Evolutionary conservation across 2,797 vertebrate species (phyloP).

Genomic region (Sarcoramphus papa): DNA sequence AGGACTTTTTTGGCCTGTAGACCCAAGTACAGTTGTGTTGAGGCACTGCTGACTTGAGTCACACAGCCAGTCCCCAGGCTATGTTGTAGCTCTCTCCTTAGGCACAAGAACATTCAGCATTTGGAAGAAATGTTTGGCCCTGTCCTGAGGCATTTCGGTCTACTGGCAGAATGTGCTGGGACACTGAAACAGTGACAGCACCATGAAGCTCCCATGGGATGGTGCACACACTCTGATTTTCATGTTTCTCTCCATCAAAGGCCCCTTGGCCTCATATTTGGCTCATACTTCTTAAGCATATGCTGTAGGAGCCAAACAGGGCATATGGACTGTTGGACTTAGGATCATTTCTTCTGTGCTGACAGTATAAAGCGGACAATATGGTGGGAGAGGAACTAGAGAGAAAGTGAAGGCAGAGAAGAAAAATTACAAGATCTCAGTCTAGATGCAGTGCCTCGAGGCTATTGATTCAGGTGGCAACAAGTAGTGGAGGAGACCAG

Average conservation of each 20-base stretch:
- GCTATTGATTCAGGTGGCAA: not conserved
- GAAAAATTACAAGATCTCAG: not conserved
- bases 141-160: not conserved
- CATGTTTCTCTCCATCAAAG: not conserved
- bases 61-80: not conserved
- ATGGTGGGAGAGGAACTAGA: not conserved
- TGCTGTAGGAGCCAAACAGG: not conserved
- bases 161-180: not conserved
- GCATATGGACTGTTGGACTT: not conserved
- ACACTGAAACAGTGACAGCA: not conserved
- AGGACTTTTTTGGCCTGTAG: not conserved
- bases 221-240: not conserved
- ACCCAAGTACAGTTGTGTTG: not conserved
- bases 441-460: not conserved
- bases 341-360: not conserved
- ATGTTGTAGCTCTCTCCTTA: not conserved
- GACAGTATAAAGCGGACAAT: rapidly evolving
- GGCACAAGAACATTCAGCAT: not conserved
- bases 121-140: not conserved
- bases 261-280: not conserved
- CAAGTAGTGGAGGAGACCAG: not conserved
- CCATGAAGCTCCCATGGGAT: not conserved
- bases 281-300: not conserved
- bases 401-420: not conserved
- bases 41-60: not conserved